Evolutionary conservation across 2,113 vertebrate species (phyloP), one percentile per base, ranked within the genome.

Genomic region (Pangasianodon gigas): DNA sequence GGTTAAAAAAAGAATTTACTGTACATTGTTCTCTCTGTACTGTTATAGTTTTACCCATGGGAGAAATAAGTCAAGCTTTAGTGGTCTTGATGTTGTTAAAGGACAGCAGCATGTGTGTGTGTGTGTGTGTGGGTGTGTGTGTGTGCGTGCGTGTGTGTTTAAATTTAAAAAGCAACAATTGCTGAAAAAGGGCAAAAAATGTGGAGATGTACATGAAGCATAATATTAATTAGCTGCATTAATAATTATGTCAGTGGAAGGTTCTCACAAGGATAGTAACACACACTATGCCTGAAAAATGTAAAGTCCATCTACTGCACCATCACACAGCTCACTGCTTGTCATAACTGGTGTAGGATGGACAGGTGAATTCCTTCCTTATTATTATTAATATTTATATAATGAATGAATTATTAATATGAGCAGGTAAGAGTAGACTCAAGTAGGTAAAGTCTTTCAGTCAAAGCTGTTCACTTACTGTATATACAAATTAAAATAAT

Each of bases 21-120:
- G 90, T 90, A 92, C 91, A 92, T 91, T 92, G 92, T 93, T 93
- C 89, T 86, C 52, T 89, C 2, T 26, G 8, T 54, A 32, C 26
- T 92, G 37, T 90, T 89, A 89, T 92, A 75, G 75, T 89, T 29
- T 26, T 91, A 52, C 87, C 95, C 92, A 71, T 21, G 89, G 90
- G 93, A 93, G 83, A 83, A 80, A 89, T 83, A 89, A 93, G 90
- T 88, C 83, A 90, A 86, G 65, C 13, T 32, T 71, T 48, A 86
- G 84, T 58, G n/a, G 0, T 89, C 67, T 86, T 44, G 29, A 18
- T 14, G 41, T 32, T 75, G 52, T 87, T 75, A 74, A 29, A 69
- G 41, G 58, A 77, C 54, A 87, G 18, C 14, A 84, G 18, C 52
- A 26, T 56, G 67, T 84, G 62, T 62, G 52, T 65, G 37, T 32